phyloP scores from a whole-genome alignment of 2,888 invertebrate species.

The Nemotelus nigrinus region DNA sequence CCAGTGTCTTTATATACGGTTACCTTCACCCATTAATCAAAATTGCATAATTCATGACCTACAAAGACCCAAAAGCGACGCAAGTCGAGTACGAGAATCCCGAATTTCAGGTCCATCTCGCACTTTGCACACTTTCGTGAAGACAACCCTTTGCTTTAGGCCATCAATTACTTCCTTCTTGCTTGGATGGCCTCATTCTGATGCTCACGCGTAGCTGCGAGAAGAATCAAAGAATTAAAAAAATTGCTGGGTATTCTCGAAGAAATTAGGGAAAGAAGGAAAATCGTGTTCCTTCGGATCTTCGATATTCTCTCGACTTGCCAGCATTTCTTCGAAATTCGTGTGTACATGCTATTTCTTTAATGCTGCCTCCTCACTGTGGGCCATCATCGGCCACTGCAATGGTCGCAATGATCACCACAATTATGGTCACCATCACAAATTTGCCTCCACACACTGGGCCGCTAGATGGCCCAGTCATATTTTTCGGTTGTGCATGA shows the following conservation, averaged over 20 bases:
- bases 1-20: conserved; percentile 65
- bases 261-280: neutral
- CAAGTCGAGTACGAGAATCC: conserved; percentile 1
- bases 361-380: too few relatives aligned
- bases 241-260: neutral
- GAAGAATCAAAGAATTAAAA: neutral
- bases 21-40: conserved; percentile 66
- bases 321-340: too few relatives aligned
- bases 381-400: too few relatives aligned
- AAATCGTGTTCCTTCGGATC: too few relatives aligned
- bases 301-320: too few relatives aligned
- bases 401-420: too few relatives aligned
- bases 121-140: neutral
- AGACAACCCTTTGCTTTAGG: conserved; percentile 34
- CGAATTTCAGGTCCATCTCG: conserved; percentile 5
- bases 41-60: conserved; percentile 60
- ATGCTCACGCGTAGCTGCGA: neutral
- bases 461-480: too few relatives aligned
- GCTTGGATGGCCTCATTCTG: conserved; percentile 33
- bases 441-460: too few relatives aligned
- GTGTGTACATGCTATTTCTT: too few relatives aligned
- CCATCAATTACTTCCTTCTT: conserved; percentile 32
- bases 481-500: too few relatives aligned
- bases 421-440: too few relatives aligned
- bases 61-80: conserved; percentile 16